A percentile compares a stretch with the other conserved stretches of the same genome.
Conservation (phyloP, 2,113 vertebrate species). For the Sorex fumeus region DNA sequence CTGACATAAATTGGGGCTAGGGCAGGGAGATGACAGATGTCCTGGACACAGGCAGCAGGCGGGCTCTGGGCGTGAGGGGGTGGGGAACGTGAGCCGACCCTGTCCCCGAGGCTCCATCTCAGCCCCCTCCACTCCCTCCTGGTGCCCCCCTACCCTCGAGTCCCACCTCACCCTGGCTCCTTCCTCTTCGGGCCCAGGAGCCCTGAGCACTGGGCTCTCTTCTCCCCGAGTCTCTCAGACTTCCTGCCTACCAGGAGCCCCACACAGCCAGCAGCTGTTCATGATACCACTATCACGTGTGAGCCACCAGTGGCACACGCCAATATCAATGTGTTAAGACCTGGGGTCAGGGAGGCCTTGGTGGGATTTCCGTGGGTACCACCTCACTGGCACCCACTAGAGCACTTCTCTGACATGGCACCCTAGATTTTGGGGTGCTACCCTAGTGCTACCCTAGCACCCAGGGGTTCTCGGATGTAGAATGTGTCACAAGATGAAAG, state of each 20-base stretch:
- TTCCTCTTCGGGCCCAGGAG: neutral
- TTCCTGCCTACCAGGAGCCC: neutral
- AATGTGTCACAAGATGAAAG: constrained; percentile 52
- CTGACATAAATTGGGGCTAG: constrained; percentile 77
- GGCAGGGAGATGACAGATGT: constrained; percentile 59
- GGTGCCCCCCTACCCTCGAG: neutral
- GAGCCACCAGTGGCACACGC: no score
- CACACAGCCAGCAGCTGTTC: no score
- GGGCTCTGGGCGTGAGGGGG: neutral
- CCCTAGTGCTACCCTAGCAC: no score
- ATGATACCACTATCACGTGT: no score
- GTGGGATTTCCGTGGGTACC: accelerated
- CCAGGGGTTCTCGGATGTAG: no score
- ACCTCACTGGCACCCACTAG: accelerated
- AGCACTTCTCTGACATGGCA: neutral
- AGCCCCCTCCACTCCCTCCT: neutral
- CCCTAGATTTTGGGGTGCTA: no score
- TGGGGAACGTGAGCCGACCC: accelerated
- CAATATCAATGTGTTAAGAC: neutral
- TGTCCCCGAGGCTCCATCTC: no score
- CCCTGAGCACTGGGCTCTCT: neutral
- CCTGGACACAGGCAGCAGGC: neutral
- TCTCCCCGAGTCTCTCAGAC: neutral
- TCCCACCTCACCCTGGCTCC: neutral
- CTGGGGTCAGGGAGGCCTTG: neutral